These are phyloP conservation scores for human DNA, from an alignment of 2,113 vertebrate species.

Conservation along the genomic window GRCh38 chr6:165667001-165667500, in stretches of 20 bases:
- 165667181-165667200: background rate
- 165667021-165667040: background rate
- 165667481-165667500: background rate
- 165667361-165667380: conserved; percentile 13
- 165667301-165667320: too few relatives aligned
- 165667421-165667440: background rate
- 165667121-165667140: background rate
- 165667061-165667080: background rate
- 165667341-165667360: background rate
- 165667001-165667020: background rate
- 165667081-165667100: conserved; percentile 17
- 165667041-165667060: background rate
- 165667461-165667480: background rate
- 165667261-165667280: too few relatives aligned
- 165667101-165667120: background rate
- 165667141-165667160: background rate
- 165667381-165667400: background rate
- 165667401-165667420: background rate
- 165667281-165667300: too few relatives aligned
- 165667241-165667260: too few relatives aligned
- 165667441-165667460: background rate
- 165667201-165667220: background rate
- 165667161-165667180: background rate
- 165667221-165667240: too few relatives aligned
- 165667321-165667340: too few relatives aligned